Evolutionary conservation across 2,888 invertebrate species (phyloP), one percentile per base, ranked within the genome.

Genomic region (Synanthedon tipuliformis): DNA sequence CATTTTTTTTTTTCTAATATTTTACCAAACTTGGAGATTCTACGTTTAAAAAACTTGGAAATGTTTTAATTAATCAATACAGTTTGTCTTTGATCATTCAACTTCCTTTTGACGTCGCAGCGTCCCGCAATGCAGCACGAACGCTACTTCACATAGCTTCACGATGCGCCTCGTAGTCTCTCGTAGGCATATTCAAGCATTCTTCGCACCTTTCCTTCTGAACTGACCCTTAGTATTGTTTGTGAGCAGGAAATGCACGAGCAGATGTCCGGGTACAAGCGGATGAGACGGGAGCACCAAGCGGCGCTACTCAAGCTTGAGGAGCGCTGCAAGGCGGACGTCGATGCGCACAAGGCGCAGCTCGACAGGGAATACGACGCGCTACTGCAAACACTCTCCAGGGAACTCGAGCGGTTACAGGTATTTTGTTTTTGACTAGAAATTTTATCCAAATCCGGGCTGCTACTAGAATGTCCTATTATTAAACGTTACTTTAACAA

Each of bases 181-280:
- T 2, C 18, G 18, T 27, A 7, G 1, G 27, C 27, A 27, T 27
- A 5, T 7, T 34, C 27, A 1, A 8, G 27, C 27, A 34, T 34
- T 34, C 27, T 34, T 34, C 27, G 27, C 27, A 5, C 7, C 10
- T 34, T 7, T 34, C 34, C 34, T 10, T 7, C 34, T 34, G 10
- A 34, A 10, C 10, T 34, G 34, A 34, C 34, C 34, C 34, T 5
- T 23, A 34, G 34, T 34, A 10, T 34, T 34, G 34, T 8, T 34
- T 34, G 34, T 34, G 34, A 34, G 18, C 96, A 98, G 89, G 98
- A 98, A 85, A 96, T 98, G 95, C 96, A 98, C 85, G 99, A 99
- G 81, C 99, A 99, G 88, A 98, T 98, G 96, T 95, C 96, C 53
- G 98, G 98, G 18, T 98, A 98, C 88, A 99, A 99, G 85, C 91